Base-by-base conservation (phyloP, 1,140 invertebrate genomes). In the Limonius californicus region DNA sequence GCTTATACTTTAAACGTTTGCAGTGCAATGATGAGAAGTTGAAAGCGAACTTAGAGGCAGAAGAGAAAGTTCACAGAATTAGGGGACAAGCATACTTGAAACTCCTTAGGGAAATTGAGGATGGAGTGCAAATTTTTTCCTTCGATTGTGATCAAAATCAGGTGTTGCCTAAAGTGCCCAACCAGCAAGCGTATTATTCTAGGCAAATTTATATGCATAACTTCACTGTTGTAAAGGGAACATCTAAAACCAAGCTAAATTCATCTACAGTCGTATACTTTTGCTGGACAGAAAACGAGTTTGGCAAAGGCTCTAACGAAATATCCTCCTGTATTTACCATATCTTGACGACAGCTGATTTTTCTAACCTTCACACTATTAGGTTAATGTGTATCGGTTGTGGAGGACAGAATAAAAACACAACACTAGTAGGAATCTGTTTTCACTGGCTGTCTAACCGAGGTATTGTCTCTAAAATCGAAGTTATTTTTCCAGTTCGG, bases 141-240 rank as follows among this genome's bases (percentile, higher is more conserved):
- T 78, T 73, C 64, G 75, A 79, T 57, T 78, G 72, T 42, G 70
- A 78, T 68, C 77, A 78, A 72, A 77, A 47, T 16, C 16, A 1
- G 45, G 45, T 50, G 6, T 50, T 18, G 16, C n/a, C 16, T 2
- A 50, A 50, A 50, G 16, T 50, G 2, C 16, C 45, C 2, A 16
- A 50, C 16, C 45, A 50, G n/a, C 15, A 59, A n/a, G 63, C 72
- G 0, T 78, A 77, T 58, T 78, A 76, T 64, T 63, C 43, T 7
- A 57, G 72, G 12, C 71, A 77, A 63, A 16, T 77, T 9, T 75
- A 76, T 58, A 76, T 75, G 76, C 42, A 72, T 72, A 20, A 64
- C n/a, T 9, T 39, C n/a, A 39, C n/a, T n/a, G 8, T 74, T 16
- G 69, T 74, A 7, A 16, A 47, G 14, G 76, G 71, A 15, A 56